A percentile compares a stretch with the other conserved stretches of the same genome.
Evolutionary conservation across 1,140 invertebrate species (phyloP).

Genomic region (Drosophila sulfurigaster): DNA sequence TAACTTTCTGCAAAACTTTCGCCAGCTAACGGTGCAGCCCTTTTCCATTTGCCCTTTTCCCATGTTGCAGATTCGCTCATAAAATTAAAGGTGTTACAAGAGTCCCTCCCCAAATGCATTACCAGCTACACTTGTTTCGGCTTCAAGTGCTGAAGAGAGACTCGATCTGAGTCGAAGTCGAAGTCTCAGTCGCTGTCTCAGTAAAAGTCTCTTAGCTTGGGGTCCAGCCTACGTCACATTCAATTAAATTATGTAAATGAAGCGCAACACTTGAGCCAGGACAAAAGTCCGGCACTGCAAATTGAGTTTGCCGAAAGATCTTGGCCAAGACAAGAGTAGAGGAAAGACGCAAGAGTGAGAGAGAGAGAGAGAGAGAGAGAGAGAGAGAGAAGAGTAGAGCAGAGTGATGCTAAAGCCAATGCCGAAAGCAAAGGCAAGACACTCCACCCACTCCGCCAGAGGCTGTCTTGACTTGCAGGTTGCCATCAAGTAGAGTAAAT

Average conservation of each 20-base stretch:
- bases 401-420: not conserved
- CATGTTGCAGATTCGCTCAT: not conserved
- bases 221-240: constrained; percentile 69
- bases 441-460: constrained; percentile 50
- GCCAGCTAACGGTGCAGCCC: no score
- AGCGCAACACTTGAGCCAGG: constrained; percentile 63
- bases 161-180: not conserved
- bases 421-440: constrained; percentile 17
- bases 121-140: constrained; percentile 66
- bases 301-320: constrained; percentile 57
- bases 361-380: constrained; percentile 5
- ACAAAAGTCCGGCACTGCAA: constrained; percentile 50
- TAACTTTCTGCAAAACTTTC: no score
- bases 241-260: constrained; percentile 84
- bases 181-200: not conserved
- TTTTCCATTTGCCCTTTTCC: constrained; percentile 15
- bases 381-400: not conserved
- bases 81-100: constrained; percentile 59
- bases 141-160: constrained; percentile 7
- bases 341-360: not conserved
- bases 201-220: not conserved
- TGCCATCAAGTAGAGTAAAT: constrained; percentile 56
- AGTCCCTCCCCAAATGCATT: constrained; percentile 73
- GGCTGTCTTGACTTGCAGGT: constrained; percentile 19
- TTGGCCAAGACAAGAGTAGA: constrained; percentile 26